phyloP scores from a whole-genome alignment of 2,888 invertebrate species.

The Steromphala cineraria region DNA sequence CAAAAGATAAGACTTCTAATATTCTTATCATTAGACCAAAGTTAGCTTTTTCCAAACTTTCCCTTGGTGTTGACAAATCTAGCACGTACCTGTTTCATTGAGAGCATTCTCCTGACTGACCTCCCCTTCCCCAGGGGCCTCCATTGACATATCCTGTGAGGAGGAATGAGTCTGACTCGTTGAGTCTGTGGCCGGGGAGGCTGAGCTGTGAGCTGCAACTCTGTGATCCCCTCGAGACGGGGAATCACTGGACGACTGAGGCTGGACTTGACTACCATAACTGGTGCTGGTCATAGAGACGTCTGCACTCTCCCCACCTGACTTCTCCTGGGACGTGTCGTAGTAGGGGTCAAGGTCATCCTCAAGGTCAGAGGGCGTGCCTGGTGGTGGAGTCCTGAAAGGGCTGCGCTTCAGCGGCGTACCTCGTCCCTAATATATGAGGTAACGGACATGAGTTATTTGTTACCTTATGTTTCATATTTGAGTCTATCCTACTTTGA shows the following conservation, averaged over 20 bases:
- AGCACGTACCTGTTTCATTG: background rate
- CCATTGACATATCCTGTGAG: background rate
- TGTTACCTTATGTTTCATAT: background rate
- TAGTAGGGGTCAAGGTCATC: slow-evolving; percentile 28
- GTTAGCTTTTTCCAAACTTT: too few relatives aligned
- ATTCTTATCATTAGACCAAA: too few relatives aligned
- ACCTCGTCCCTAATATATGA: slow-evolving; percentile 8
- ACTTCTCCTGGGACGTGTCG: slow-evolving; percentile 17
- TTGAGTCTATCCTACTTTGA: too few relatives aligned
- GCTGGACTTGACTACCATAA: background rate
- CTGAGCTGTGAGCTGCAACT: background rate
- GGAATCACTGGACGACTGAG: background rate
- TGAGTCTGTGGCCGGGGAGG: background rate
- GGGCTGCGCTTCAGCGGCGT: slow-evolving; percentile 13
- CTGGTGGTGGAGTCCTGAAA: slow-evolving; percentile 14
- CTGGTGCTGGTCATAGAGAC: background rate
- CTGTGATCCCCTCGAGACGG: background rate
- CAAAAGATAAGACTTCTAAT: too few relatives aligned
- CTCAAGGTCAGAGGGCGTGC: slow-evolving; percentile 9
- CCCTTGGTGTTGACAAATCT: too few relatives aligned
- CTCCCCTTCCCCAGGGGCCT: background rate
- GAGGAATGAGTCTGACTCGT: background rate
- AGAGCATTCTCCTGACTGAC: background rate
- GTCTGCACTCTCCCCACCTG: background rate
- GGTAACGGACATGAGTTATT: background rate